Percentiles rank a stretch among this genome's conserved stretches.
These are phyloP conservation scores for Monodelphis domestica DNA, from an alignment of 2,797 vertebrate genomes.

Conservation along the genomic window DNA sequence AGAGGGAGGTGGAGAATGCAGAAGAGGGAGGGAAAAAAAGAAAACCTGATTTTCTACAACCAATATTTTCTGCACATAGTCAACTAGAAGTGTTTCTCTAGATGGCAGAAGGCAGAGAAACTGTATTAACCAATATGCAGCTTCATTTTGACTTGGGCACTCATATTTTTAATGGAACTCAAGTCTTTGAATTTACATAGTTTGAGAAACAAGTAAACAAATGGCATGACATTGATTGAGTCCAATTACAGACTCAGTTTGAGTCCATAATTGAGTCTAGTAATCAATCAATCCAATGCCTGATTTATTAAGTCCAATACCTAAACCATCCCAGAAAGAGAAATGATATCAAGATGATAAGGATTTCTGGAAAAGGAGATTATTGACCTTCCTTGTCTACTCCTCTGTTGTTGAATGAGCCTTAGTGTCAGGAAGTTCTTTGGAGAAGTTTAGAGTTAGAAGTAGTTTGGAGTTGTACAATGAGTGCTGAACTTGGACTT, in stretches of 20 bases:
- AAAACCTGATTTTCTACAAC: neutral
- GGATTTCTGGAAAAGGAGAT: neutral
- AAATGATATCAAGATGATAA: neutral
- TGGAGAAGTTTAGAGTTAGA: neutral
- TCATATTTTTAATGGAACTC: slow-evolving; percentile 27
- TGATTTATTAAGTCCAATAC: slow-evolving; percentile 10
- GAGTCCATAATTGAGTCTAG: neutral
- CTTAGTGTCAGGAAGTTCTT: neutral
- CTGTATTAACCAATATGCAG: slow-evolving; percentile 38
- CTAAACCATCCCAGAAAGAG: neutral
- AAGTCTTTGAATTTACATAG: slow-evolving; percentile 35
- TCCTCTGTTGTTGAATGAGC: slow-evolving; percentile 6
- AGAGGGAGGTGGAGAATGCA: neutral
- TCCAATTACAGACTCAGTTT: neutral
- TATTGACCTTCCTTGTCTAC: neutral
- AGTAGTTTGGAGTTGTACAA: neutral
- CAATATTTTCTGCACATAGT: slow-evolving; percentile 4
- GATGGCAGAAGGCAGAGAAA: slow-evolving; percentile 34
- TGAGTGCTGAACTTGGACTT: neutral
- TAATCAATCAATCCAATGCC: neutral
- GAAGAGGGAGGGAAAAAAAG: neutral
- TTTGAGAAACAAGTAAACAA: slow-evolving; percentile 23
- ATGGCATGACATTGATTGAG: neutral
- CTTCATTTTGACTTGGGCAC: slow-evolving; percentile 28
- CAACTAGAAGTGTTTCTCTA: slow-evolving; percentile 30